These are phyloP conservation scores for Craseonycteris thonglongyai DNA, from an alignment of 2,113 vertebrate species.

Conservation along the genomic window DNA sequence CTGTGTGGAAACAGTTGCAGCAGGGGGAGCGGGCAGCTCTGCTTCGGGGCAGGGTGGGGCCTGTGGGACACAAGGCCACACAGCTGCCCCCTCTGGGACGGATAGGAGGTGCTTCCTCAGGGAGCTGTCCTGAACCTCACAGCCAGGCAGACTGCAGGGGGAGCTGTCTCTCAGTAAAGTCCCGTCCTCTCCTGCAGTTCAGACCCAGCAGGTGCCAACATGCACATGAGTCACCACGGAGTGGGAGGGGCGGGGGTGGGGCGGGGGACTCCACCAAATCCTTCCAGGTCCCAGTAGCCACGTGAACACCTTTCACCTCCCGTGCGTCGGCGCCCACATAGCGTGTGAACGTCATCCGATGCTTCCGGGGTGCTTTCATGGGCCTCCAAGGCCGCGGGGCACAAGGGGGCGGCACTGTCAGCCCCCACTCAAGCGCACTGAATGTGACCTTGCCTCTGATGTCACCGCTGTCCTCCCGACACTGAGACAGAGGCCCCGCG, in stretches of 20 bases:
- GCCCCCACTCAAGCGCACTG: background rate
- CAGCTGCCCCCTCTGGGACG: background rate
- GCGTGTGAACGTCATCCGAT: background rate
- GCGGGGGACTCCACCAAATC: background rate
- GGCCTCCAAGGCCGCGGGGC: background rate
- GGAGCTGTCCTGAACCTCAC: too few species aligned
- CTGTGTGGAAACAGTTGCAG: background rate
- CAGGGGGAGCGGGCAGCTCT: background rate
- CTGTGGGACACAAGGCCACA: background rate
- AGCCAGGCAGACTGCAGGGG: too few species aligned
- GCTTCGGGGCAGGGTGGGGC: background rate
- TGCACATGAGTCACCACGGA: too few species aligned
- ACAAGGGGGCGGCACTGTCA: background rate
- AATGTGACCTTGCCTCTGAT: background rate
- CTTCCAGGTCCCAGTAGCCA: conserved; percentile 30
- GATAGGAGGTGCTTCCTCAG: too few species aligned
- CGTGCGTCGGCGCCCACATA: background rate
- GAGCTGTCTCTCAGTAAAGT: too few species aligned
- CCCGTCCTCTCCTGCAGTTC: too few species aligned
- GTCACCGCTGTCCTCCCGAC: background rate
- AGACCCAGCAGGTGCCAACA: too few species aligned
- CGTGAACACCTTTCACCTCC: conserved; percentile 26
- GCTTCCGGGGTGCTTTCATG: background rate
- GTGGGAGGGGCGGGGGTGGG: too few species aligned
- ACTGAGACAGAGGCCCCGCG: too few species aligned